phyloP scores from a whole-genome alignment of 2,113 vertebrate genomes.

The Manacus vitellinus region DNA sequence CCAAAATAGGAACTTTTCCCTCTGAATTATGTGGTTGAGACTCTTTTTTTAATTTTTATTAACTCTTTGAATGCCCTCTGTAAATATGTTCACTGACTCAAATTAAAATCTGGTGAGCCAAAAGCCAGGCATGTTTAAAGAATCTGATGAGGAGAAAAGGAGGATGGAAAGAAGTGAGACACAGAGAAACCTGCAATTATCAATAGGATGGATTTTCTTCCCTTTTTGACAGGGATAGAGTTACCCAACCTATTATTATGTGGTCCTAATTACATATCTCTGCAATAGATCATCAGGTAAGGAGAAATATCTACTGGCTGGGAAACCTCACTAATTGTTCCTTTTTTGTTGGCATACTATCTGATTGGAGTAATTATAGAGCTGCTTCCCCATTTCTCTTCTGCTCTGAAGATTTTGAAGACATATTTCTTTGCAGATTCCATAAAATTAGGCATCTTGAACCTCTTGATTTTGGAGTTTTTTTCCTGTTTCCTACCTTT shows the following conservation, averaged over 20 bases:
- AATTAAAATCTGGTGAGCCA: constrained; percentile 15
- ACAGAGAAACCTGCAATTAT: constrained; percentile 76
- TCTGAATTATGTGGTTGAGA: neutral
- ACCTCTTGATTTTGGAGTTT: neutral
- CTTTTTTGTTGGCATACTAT: constrained; percentile 67
- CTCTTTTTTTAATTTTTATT: neutral
- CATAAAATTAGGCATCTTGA: neutral
- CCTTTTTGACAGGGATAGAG: constrained; percentile 68
- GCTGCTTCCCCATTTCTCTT: constrained; percentile 24
- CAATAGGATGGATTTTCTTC: constrained; percentile 73
- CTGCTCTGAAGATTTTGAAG: constrained; percentile 28
- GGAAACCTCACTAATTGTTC: constrained; percentile 69
- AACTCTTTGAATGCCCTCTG: neutral
- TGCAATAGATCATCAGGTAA: constrained; percentile 60
- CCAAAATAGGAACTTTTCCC: neutral
- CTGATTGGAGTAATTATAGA: constrained; percentile 71
- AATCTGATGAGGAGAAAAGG: neutral
- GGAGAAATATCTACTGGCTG: constrained; percentile 68
- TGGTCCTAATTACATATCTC: constrained; percentile 76
- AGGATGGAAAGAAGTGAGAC: constrained; percentile 43
- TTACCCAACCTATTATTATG: constrained; percentile 73
- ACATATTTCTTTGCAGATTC: constrained; percentile 39
- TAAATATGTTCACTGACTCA: neutral
- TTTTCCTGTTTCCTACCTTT: neutral
- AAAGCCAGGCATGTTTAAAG: constrained; percentile 24